A percentile compares a stretch with the other conserved stretches of the same genome.
Evolutionary conservation across 1,140 invertebrate genomes (phyloP).

Genomic region (Camponotus pennsylvanicus): DNA sequence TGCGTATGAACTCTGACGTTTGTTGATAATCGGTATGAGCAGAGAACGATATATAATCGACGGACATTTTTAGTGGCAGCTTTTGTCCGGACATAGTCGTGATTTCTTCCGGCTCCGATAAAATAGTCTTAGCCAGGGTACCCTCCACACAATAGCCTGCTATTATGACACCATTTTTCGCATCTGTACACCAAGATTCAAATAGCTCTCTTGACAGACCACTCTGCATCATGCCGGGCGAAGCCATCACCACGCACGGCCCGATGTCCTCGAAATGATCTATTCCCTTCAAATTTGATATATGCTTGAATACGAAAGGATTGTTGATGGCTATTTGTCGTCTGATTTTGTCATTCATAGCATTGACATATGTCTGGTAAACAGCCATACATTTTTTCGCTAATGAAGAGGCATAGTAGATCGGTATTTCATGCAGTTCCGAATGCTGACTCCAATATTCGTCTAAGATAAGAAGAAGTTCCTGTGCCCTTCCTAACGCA

Average conservation of each 20-base stretch:
- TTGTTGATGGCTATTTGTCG: conserved; percentile 99
- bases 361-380: conserved; percentile 99
- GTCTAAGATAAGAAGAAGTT: conserved; percentile 98
- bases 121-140: conserved; percentile 98
- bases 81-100: conserved; percentile 98
- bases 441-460: conserved; percentile 99
- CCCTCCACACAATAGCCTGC: conserved; percentile 99
- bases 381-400: conserved; percentile 99
- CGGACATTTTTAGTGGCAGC: conserved; percentile 98
- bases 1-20: conserved; percentile 98
- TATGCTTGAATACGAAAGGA: conserved; percentile 99
- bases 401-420: conserved; percentile 99
- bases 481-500: conserved; percentile 98
- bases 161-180: conserved; percentile 99
- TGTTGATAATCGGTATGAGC: conserved; percentile 99
- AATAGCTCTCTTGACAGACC: conserved; percentile 99
- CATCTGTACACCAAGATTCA: conserved; percentile 99
- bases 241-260: conserved; percentile 99
- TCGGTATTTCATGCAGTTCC: conserved; percentile 99
- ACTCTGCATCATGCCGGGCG: conserved; percentile 99
- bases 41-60: conserved; percentile 99
- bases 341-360: conserved; percentile 99
- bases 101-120: conserved; percentile 99
- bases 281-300: conserved; percentile 99
- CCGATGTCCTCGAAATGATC: conserved; percentile 99